Base-by-base conservation (phyloP, 2,113 vertebrate genomes). In the Phylloscopus trochilus region DNA sequence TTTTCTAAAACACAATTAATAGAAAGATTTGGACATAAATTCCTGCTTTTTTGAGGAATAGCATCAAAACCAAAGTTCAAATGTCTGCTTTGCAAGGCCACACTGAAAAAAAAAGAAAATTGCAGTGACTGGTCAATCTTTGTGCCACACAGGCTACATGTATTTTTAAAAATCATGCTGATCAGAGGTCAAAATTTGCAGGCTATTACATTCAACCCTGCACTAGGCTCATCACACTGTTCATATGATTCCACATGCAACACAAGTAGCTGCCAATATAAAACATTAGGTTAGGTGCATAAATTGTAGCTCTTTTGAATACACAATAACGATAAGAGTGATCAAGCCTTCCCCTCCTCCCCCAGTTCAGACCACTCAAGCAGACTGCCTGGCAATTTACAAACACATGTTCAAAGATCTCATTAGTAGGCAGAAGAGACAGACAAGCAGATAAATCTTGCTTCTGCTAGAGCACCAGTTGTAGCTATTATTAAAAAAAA, bases 391-490 rank as follows among this genome's bases (percentile, higher is more conserved):
- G 83, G 75, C 89, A 96, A 92, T 93, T 92, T 93, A 76, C 4
- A 7, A 93, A 91, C 92, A 96, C 81, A 55, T 83, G 90, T 83
- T 97, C 81, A 82, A 78, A 87, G 41, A 93, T 74, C 95, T 96
- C 92, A 95, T 95, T 93, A 95, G 92, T 33, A 96, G 90, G 95
- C 95, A 93, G 80, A 92, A 91, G 69, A 93, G 87, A 87, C 60
- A 92, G 90, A 43, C 44, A 93, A 68, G 83, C 16, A 3, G 86
- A 94, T 89, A 93, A 89, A 87, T 87, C 69, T 82, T 87, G 62
- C 73, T 94, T 60, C 64, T 90, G 53, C 49, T 83, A 87, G 8
- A 84, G 89, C 86, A 81, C 23, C 72, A 91, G 39, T 49, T 79
- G 60, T 87, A 91, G 89, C 64, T 87, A 63, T 20, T 81, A 51